phyloP scores from a whole-genome alignment of 1,140 invertebrate species.

The Drosophila truncata region DNA sequence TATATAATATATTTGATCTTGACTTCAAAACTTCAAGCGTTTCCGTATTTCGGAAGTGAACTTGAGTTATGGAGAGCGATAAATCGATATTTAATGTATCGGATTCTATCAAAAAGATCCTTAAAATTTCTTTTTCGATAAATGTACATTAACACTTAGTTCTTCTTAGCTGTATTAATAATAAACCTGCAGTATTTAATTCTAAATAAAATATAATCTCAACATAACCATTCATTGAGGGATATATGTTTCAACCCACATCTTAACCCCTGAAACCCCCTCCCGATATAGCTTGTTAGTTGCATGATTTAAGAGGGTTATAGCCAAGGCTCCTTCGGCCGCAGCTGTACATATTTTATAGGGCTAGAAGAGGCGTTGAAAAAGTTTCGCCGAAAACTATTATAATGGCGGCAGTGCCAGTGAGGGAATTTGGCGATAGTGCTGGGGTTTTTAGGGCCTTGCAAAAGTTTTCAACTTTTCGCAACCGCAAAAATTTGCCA shows the following conservation, averaged over 20 bases:
- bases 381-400: slow-evolving; percentile 20
- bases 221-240: no score
- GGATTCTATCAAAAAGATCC: no score
- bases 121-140: no score
- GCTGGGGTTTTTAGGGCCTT: slow-evolving; percentile 7
- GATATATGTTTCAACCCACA: neutral
- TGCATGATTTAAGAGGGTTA: slow-evolving; percentile 1
- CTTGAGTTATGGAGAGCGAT: no score
- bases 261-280: neutral
- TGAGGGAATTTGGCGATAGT: slow-evolving; percentile 7
- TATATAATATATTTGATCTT: no score
- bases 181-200: no score
- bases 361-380: neutral
- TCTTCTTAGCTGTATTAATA: no score
- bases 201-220: no score
- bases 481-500: slow-evolving; percentile 76
- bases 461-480: slow-evolving; percentile 76
- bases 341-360: slow-evolving; percentile 23
- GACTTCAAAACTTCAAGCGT: no score
- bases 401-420: slow-evolving; percentile 12
- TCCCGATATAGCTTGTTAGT: slow-evolving; percentile 1
- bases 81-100: no score
- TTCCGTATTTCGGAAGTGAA: no score
- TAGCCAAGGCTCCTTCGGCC: neutral
- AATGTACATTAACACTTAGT: no score